Evolutionary conservation across 2,888 invertebrate species (phyloP), one percentile per base, ranked within the genome.

Genomic region (Drosophila sordidapex): DNA sequence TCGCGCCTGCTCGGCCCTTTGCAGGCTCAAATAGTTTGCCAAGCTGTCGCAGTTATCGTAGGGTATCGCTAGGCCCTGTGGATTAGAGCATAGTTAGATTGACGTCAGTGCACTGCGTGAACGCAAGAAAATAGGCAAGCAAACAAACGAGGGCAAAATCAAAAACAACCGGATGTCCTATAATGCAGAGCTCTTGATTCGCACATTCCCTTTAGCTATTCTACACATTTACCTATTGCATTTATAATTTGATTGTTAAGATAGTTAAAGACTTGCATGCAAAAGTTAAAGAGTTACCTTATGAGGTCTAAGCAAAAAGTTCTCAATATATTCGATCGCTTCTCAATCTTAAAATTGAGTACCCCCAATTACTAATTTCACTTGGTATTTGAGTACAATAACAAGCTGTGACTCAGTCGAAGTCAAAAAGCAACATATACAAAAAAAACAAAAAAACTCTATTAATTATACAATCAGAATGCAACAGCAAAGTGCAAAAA

Each of bases 11-110:
- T 64, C 75, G 69, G 67, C 67, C 64, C 74, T 78, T 56, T 86
- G 84, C 29, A 78, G 74, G 61, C 67, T 71, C 71, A 92, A 87
- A 80, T 91, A 92, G 80, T 92, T 90, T 63, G 90, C 90, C 79
- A 92, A 81, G 78, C 91, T 91, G 74, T 89, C 90, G 78, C 90
- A 91, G 81, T 91, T 92, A 38, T 89, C 87, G 76, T 75, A 79
- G 43, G 74, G 74, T 58, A 83, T 73, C 40, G 65, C 66, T 58
- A 79, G 74, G 63, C 68, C 83, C 87, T 92, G 91, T 88, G 91
- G 91, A 89, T 51, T 90, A 92, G 53, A 59, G 54, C 11, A 66
- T 43, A 70, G 43, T 54, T 33, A 61, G 25, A 33, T 71, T 79
- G 76, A 67, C 43, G 70, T 76, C 61, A 76, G 61, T 70, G 61